These are phyloP conservation scores for Diplolepis rosae DNA, from an alignment of 2,888 invertebrate species.

Conservation along the genomic window DNA sequence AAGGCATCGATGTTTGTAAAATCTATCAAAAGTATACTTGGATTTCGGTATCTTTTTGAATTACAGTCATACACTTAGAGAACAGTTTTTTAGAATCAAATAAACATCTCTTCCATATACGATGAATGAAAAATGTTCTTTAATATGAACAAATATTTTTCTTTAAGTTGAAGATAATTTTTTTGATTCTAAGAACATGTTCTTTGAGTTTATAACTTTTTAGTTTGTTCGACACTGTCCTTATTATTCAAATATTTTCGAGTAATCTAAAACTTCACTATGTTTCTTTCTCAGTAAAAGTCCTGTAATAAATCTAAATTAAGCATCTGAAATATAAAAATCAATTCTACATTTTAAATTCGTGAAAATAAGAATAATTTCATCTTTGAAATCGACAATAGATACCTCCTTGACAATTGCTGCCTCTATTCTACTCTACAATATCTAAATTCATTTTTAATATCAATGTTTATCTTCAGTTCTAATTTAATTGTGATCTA, in stretches of 20 bases:
- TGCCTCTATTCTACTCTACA: too few species aligned
- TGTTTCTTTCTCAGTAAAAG: neutral
- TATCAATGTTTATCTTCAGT: neutral
- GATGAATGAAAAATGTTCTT: too few species aligned
- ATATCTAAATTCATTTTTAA: neutral
- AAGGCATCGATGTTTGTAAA: slow-evolving; percentile 19
- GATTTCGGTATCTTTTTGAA: neutral
- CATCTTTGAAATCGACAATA: too few species aligned
- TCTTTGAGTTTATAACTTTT: neutral
- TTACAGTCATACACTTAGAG: too few species aligned
- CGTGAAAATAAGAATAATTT: too few species aligned
- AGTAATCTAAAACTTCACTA: neutral
- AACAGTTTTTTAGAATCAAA: too few species aligned
- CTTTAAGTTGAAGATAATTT: too few species aligned
- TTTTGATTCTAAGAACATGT: neutral
- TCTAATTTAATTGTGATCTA: neutral
- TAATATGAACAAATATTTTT: too few species aligned
- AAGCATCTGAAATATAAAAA: neutral
- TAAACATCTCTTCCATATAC: too few species aligned
- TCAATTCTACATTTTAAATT: too few species aligned
- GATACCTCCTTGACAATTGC: too few species aligned
- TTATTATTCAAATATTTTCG: too few species aligned
- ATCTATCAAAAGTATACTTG: slow-evolving; percentile 20
- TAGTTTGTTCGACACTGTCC: neutral
- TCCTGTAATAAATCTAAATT: neutral